Percentiles rank a stretch among this genome's conserved stretches.
phyloP scores from a whole-genome alignment of 2,113 vertebrate genomes.

The Glaucidium brasilianum region DNA sequence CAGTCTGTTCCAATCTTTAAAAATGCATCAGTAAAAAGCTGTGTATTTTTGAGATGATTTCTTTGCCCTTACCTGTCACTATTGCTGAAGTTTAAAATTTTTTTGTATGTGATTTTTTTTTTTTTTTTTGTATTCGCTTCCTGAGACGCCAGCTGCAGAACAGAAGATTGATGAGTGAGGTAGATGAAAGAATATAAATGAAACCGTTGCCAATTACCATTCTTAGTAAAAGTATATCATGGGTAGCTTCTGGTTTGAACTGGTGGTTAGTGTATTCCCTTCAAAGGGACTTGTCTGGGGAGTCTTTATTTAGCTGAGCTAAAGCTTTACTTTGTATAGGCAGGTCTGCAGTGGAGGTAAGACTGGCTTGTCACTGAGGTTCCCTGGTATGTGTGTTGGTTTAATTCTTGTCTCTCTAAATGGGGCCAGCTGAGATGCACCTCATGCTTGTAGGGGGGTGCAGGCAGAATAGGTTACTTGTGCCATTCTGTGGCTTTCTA shows the following conservation, averaged over 20 bases:
- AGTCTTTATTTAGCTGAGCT: background rate
- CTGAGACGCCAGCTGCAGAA: background rate
- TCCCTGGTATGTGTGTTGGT: fast-evolving
- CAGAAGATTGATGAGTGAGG: background rate
- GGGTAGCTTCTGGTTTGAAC: background rate
- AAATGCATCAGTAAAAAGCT: background rate
- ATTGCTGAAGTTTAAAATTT: background rate
- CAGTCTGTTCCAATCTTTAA: background rate
- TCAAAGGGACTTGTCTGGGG: background rate
- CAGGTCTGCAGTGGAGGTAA: too few relatives aligned
- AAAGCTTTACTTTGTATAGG: background rate
- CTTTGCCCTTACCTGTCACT: background rate
- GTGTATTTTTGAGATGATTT: background rate
- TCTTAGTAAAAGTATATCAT: background rate
- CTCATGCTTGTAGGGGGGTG: fast-evolving
- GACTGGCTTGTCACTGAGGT: background rate
- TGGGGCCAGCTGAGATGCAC: background rate
- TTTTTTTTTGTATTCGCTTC: background rate
- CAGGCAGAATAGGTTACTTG: background rate
- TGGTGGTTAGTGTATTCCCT: background rate
- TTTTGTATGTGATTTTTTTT: background rate
- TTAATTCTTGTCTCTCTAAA: background rate
- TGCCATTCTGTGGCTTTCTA: background rate
- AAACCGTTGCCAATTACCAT: background rate
- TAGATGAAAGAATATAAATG: background rate